Conservation (phyloP, 2,113 vertebrate genomes). For the Henicopernis longicauda region DNA sequence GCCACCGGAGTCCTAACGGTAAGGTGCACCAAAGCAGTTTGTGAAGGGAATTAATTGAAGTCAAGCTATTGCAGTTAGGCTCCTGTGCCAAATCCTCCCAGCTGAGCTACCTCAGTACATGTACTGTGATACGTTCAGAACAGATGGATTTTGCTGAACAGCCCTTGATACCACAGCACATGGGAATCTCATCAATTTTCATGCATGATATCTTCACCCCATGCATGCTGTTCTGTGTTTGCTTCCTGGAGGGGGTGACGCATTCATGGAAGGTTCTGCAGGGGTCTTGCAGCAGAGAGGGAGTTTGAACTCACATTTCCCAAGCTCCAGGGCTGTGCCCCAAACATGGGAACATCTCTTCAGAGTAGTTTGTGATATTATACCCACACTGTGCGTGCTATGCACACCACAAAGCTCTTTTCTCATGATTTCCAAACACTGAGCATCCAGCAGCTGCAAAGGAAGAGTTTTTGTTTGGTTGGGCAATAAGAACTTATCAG, state of each 20-base stretch:
- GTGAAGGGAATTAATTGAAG: background rate
- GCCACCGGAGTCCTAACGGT: background rate
- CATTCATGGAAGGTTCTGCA: background rate
- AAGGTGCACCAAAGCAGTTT: background rate
- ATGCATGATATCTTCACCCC: fast-evolving
- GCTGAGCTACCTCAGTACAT: background rate
- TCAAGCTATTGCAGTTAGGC: background rate
- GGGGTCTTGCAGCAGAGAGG: background rate
- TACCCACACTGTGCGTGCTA: no score
- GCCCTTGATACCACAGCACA: background rate
- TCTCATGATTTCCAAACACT: background rate
- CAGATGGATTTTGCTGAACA: background rate
- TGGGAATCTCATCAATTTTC: background rate
- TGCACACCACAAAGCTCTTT: fast-evolving
- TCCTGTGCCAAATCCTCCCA: background rate
- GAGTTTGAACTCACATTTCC: background rate
- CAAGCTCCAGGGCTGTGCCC: background rate
- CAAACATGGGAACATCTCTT: background rate
- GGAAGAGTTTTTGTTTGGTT: background rate
- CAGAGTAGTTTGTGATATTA: background rate
- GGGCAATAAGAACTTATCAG: background rate
- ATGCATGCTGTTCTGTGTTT: fast-evolving
- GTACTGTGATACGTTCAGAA: fast-evolving
- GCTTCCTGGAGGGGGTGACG: fast-evolving
- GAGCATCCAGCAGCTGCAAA: background rate